phyloP scores from a whole-genome alignment of 2,888 invertebrate genomes.

The Andrena haemorrhoa region DNA sequence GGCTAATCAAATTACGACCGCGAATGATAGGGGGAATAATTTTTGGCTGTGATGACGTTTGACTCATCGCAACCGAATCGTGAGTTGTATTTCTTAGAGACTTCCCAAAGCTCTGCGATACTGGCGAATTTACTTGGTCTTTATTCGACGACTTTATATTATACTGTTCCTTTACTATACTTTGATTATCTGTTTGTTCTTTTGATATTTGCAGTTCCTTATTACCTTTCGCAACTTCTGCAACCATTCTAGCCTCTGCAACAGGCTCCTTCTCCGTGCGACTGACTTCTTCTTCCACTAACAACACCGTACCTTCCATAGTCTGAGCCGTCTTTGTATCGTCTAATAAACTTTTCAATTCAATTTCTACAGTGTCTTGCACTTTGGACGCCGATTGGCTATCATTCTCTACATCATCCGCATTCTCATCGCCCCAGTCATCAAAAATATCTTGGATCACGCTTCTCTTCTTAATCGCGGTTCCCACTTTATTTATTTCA shows the following conservation, averaged over 20 bases:
- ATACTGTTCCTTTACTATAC: conserved; percentile 48
- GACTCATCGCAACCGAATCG: conserved; percentile 36
- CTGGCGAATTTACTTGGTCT: conserved; percentile 35
- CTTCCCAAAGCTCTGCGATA: conserved; percentile 32
- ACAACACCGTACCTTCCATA: conserved; percentile 39
- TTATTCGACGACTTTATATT: conserved; percentile 32
- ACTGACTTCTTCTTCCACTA: conserved; percentile 46
- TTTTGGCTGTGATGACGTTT: conserved; percentile 58
- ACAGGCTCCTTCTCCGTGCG: conserved; percentile 19
- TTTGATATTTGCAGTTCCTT: conserved; percentile 17
- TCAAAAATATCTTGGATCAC: conserved; percentile 83
- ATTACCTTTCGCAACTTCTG: conserved; percentile 16
- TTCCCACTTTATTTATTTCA: conserved; percentile 20
- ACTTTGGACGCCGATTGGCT: conserved; percentile 60
- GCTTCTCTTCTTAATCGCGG: conserved; percentile 75
- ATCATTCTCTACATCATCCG: conserved; percentile 72
- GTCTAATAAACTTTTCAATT: conserved; percentile 79
- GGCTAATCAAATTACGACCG: conserved; percentile 85
- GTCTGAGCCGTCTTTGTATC: conserved; percentile 72
- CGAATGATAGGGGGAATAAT: conserved; percentile 49
- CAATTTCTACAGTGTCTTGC: conserved; percentile 79
- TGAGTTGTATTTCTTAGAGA: conserved; percentile 25
- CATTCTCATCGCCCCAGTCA: conserved; percentile 83
- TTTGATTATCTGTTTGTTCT: conserved; percentile 51
- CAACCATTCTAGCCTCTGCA: not conserved